phyloP scores from a whole-genome alignment of 2,113 vertebrate species.

The Dendrocopos noguchii region DNA sequence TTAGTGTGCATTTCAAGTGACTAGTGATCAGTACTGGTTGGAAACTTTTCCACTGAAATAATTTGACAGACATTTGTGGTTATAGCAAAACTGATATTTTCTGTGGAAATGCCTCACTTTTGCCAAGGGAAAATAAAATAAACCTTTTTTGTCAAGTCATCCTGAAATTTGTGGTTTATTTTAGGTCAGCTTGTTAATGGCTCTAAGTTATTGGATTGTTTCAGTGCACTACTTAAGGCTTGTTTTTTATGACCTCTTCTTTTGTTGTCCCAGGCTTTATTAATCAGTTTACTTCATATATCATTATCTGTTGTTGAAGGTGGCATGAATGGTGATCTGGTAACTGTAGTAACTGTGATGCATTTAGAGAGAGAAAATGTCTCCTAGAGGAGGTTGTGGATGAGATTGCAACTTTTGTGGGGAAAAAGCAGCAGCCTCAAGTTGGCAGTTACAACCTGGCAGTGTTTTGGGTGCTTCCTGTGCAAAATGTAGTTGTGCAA shows the following conservation, averaged over 20 bases:
- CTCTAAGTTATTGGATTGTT: background rate
- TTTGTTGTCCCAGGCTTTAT: background rate
- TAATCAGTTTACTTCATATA: background rate
- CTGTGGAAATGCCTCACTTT: conserved; percentile 33
- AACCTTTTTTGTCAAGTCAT: conserved; percentile 39
- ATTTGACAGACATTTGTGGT: conserved; percentile 52
- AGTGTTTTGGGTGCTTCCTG: background rate
- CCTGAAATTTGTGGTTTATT: conserved; percentile 45
- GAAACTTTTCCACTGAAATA: background rate
- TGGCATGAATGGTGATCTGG: background rate
- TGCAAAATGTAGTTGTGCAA: background rate
- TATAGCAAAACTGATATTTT: conserved; percentile 35
- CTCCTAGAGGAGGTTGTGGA: background rate
- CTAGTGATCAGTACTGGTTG: conserved; percentile 35
- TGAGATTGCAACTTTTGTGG: background rate
- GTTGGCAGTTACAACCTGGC: background rate
- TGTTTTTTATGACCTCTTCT: background rate
- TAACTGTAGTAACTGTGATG: background rate
- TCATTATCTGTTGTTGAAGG: background rate
- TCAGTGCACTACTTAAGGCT: background rate
- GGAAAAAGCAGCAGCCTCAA: background rate
- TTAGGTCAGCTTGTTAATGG: conserved; percentile 37
- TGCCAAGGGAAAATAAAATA: background rate
- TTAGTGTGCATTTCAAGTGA: conserved; percentile 35
- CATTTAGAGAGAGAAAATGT: background rate